Evolutionary conservation across 2,113 vertebrate genomes (phyloP).

Genomic region (Alethe diademata): DNA sequence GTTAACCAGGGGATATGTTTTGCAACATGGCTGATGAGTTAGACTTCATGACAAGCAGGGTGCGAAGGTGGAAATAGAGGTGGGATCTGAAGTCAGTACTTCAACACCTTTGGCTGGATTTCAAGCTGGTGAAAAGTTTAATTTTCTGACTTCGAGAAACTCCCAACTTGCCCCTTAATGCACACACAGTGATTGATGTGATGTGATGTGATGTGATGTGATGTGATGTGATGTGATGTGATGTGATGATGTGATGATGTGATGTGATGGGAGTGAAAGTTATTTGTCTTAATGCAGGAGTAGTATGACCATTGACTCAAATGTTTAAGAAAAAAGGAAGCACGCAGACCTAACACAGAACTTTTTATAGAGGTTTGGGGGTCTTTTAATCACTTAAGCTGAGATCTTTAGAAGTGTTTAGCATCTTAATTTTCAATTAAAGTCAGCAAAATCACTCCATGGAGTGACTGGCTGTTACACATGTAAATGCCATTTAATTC

Average conservation of each 20-base stretch:
- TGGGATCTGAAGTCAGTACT: background rate
- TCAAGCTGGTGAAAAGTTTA: background rate
- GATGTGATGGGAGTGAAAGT: background rate
- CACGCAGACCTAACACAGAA: background rate
- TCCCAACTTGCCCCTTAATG: background rate
- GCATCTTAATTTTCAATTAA: conserved; percentile 11
- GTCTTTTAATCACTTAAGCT: background rate
- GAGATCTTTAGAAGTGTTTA: background rate
- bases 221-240: too few species aligned
- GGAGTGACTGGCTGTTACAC: background rate
- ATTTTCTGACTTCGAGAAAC: background rate
- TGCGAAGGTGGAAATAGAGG: background rate
- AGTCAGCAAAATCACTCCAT: background rate
- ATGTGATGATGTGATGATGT: background rate
- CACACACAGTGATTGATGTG: background rate
- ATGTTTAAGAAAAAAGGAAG: background rate
- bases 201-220: too few species aligned
- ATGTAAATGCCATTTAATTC: background rate
- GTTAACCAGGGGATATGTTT: background rate
- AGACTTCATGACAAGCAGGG: background rate
- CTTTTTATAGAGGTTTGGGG: background rate
- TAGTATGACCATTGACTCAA: background rate
- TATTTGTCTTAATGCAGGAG: background rate
- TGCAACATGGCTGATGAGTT: background rate
- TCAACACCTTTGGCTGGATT: background rate